These are phyloP conservation scores for Excalfactoria chinensis DNA, from an alignment of 2,113 vertebrate species.

Conservation along the genomic window DNA sequence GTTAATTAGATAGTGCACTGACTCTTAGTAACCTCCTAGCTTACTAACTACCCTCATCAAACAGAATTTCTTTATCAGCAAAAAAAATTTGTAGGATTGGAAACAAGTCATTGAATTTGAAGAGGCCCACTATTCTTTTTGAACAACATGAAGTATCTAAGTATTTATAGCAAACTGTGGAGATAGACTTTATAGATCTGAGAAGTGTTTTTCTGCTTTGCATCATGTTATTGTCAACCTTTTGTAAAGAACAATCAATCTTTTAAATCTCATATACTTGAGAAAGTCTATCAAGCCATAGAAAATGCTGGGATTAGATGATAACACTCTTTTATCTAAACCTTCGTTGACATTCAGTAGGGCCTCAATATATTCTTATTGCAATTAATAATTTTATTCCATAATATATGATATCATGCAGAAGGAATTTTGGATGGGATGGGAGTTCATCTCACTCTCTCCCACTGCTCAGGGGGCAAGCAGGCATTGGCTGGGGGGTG, in stretches of 20 bases:
- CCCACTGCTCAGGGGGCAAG: no score
- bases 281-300: neutral
- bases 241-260: neutral
- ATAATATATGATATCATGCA: no score
- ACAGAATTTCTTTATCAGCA: neutral
- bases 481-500: no score
- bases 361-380: neutral
- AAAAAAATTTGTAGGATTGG: neutral
- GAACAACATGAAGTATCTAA: neutral
- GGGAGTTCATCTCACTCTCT: no score
- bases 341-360: neutral
- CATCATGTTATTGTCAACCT: neutral
- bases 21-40: neutral
- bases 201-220: neutral
- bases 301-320: neutral
- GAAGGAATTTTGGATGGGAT: no score
- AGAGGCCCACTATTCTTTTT: neutral
- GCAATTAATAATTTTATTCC: neutral
- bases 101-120: neutral
- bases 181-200: neutral
- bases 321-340: neutral
- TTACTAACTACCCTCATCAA: fast-evolving
- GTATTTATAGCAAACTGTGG: fast-evolving
- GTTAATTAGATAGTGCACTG: neutral
- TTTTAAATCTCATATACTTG: neutral